phyloP scores from a whole-genome alignment of 2,797 vertebrate genomes.

The Gallinago stenura region DNA sequence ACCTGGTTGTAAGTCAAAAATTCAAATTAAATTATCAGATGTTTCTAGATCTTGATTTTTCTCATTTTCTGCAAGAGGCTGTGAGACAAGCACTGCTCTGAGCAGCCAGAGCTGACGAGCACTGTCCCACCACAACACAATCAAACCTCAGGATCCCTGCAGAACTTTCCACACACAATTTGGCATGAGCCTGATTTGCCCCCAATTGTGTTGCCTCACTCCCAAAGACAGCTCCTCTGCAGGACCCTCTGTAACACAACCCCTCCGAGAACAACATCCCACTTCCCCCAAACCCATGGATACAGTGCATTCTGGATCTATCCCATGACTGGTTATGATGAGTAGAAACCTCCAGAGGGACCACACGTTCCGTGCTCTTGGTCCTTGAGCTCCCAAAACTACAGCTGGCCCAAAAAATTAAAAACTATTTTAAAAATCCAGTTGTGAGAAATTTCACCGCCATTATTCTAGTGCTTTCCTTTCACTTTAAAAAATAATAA shows the following conservation, averaged over 20 bases:
- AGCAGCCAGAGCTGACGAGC: not conserved
- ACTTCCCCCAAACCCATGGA: not conserved
- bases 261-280: not conserved
- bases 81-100: not conserved
- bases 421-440: not conserved
- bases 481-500: not conserved
- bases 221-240: not conserved
- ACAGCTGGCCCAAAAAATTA: not conserved
- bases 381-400: not conserved
- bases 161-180: not conserved
- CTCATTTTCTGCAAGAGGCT: not conserved
- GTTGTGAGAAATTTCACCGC: not conserved
- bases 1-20: not conserved
- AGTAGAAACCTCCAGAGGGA: not conserved
- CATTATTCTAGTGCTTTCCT: not conserved
- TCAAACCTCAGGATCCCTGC: not conserved
- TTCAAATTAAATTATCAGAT: not conserved
- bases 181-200: not conserved
- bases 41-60: not conserved
- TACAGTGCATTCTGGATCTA: not conserved
- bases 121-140: not conserved
- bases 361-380: not conserved
- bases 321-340: fast-evolving
- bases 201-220: not conserved
- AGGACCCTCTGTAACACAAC: not conserved